phyloP scores from a whole-genome alignment of 2,113 vertebrate species.

The Leuciscus idus region DNA sequence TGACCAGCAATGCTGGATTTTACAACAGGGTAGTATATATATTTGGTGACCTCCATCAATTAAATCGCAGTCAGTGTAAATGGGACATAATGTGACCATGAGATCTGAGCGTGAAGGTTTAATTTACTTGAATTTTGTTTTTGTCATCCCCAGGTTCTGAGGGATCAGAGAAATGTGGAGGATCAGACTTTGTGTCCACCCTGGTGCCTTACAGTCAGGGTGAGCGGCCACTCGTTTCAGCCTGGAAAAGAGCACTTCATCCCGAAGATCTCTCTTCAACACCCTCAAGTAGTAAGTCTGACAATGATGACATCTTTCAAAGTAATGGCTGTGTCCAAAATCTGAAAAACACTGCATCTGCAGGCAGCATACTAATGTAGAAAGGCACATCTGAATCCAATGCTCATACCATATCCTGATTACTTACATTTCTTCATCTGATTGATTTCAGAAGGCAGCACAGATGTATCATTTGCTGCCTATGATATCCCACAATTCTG shows the following conservation, averaged over 20 bases:
- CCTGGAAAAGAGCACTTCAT: slow-evolving; percentile 74
- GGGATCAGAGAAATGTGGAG: slow-evolving; percentile 70
- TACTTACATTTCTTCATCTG: no score
- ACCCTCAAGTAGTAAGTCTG: slow-evolving; percentile 70
- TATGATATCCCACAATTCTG: no score
- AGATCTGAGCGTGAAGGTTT: background rate
- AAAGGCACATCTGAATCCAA: no score
- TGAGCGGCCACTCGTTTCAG: slow-evolving; percentile 82
- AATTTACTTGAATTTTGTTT: background rate
- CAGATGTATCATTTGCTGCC: no score
- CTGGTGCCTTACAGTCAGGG: slow-evolving; percentile 85
- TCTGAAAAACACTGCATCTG: no score
- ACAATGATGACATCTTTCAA: background rate
- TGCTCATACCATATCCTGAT: no score
- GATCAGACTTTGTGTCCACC: slow-evolving; percentile 79
- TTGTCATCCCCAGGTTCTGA: slow-evolving; percentile 71
- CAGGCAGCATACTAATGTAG: no score
- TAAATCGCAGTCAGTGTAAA: background rate
- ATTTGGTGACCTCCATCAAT: background rate
- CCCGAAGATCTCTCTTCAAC: slow-evolving; percentile 80
- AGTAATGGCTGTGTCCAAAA: no score
- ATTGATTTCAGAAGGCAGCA: no score
- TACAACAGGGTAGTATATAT: no score
- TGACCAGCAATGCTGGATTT: no score
- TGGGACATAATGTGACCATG: background rate